Evolutionary conservation across 2,888 invertebrate species (phyloP).

Genomic region (Steinernema scapterisci): DNA sequence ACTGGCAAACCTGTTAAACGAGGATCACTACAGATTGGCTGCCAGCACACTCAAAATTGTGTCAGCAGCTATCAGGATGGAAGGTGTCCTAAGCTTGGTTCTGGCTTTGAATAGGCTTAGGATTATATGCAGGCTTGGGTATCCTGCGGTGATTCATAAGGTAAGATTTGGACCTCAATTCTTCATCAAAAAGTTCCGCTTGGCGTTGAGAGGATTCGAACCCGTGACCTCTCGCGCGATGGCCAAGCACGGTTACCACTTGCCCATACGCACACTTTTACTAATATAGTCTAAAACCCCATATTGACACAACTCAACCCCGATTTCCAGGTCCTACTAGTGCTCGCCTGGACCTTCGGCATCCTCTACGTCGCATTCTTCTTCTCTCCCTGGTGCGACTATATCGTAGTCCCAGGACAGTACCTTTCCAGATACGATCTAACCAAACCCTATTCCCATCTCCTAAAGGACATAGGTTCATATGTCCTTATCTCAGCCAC

Average conservation of each 20-base stretch:
- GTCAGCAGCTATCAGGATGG: neutral
- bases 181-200: too few species aligned
- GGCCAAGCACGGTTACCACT: too few species aligned
- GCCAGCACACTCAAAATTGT: neutral
- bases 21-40: neutral
- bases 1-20: neutral
- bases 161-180: neutral
- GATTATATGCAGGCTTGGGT: neutral
- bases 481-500: neutral
- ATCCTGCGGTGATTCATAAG: neutral
- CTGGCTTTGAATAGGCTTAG: conserved; percentile 1
- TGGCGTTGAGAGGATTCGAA: too few species aligned
- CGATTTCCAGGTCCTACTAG: neutral
- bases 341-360: neutral
- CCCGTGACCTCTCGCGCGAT: too few species aligned
- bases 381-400: neutral
- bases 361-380: neutral
- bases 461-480: neutral
- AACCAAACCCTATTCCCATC: neutral
- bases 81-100: neutral
- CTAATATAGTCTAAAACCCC: too few species aligned
- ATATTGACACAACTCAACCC: too few species aligned
- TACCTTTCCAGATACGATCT: neutral
- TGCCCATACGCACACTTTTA: too few species aligned
- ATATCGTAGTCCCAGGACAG: neutral